phyloP scores from a whole-genome alignment of 2,797 vertebrate species.

The Gymnoscopelus braueri region DNA sequence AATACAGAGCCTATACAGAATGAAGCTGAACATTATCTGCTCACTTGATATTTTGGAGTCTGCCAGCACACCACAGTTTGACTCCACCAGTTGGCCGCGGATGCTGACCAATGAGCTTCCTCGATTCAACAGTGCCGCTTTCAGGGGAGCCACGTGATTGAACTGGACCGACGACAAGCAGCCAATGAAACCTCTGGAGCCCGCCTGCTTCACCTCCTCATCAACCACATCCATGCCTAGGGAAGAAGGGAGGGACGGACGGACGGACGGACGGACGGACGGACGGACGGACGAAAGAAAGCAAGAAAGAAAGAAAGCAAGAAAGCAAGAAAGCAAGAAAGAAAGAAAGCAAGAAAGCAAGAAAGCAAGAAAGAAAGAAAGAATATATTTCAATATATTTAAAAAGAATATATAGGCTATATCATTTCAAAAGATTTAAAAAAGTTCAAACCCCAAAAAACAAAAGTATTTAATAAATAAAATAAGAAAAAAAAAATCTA shows the following conservation, averaged over 20 bases:
- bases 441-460: too few species aligned
- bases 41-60: constrained; percentile 87
- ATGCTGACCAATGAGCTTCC: constrained; percentile 81
- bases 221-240: constrained; percentile 80
- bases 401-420: too few species aligned
- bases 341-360: too few species aligned
- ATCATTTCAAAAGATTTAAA: too few species aligned
- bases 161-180: constrained; percentile 90
- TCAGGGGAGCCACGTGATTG: constrained; percentile 87
- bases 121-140: constrained; percentile 86
- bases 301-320: too few species aligned
- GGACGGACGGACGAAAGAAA: neutral
- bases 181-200: constrained; percentile 84
- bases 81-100: constrained; percentile 80
- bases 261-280: neutral
- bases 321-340: too few species aligned
- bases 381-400: too few species aligned
- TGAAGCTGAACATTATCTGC: neutral
- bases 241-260: neutral
- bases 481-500: too few species aligned
- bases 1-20: neutral
- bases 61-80: constrained; percentile 77
- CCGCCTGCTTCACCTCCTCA: constrained; percentile 81
- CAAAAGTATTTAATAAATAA: too few species aligned
- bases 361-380: too few species aligned